Conservation (phyloP, 2,113 vertebrate species). For the Pavo muticus region DNA sequence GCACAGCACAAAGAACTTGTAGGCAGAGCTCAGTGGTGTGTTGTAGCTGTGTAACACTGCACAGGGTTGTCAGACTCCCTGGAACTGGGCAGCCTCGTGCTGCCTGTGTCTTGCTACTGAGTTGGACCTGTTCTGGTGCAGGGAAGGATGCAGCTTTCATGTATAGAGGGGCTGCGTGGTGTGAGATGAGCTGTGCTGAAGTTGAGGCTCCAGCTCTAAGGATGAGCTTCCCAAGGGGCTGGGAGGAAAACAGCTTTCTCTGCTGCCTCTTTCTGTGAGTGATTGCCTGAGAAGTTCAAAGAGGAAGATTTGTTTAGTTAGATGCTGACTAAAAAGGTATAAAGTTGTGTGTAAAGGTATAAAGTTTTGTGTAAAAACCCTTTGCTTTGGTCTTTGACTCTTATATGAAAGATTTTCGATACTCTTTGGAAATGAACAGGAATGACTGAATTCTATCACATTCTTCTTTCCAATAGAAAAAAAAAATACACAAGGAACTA, state of each 20-base stretch:
- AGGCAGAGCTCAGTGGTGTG: not conserved
- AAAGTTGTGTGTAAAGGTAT: not conserved
- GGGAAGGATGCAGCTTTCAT: not conserved
- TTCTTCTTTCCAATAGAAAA: not conserved
- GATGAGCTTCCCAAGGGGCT: not conserved
- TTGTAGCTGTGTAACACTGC: not conserved
- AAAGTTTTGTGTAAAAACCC: not conserved
- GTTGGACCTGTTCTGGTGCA: not conserved
- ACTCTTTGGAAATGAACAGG: not conserved
- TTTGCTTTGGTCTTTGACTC: not conserved
- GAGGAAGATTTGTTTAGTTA: not conserved
- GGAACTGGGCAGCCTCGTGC: fast-evolving
- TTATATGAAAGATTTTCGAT: not conserved
- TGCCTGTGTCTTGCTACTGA: not conserved
- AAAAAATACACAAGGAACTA: not conserved
- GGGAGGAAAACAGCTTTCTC: not conserved
- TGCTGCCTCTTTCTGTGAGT: not conserved
- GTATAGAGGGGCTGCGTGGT: fast-evolving
- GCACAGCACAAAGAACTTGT: no score
- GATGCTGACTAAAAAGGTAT: not conserved
- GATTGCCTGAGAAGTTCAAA: not conserved
- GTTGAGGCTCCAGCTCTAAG: not conserved
- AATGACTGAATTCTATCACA: fast-evolving
- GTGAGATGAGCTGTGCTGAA: not conserved
- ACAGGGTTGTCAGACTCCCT: not conserved